Percentiles rank a stretch among this genome's conserved stretches.
Evolutionary conservation across 1,140 invertebrate genomes (phyloP).

Genomic region (Leptinotarsa undecemlineata): DNA sequence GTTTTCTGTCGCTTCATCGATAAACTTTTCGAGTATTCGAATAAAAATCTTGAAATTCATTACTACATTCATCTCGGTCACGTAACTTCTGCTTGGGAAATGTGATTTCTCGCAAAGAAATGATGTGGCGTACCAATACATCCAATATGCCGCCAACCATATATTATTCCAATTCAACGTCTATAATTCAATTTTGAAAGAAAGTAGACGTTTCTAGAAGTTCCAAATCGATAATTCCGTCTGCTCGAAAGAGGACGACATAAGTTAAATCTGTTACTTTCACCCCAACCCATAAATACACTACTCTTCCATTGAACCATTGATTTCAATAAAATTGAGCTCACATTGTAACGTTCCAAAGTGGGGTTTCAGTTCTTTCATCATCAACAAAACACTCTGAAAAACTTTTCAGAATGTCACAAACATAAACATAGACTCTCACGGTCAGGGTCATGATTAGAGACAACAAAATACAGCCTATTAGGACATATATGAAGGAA

Average conservation of each 20-base stretch:
- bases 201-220: neutral
- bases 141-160: conserved; percentile 1
- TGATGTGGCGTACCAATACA: neutral
- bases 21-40: no score
- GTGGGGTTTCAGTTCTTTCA: no score
- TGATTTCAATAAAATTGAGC: neutral
- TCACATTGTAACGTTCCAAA: neutral
- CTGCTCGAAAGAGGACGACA: neutral
- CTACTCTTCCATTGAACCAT: neutral
- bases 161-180: neutral
- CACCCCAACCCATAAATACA: neutral
- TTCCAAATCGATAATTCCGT: neutral
- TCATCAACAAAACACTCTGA: no score
- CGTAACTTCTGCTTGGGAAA: neutral
- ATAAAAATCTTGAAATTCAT: neutral
- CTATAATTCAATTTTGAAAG: conserved; percentile 4
- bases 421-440: no score
- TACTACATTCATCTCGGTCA: conserved; percentile 2
- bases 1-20: no score
- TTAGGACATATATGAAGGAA: no score
- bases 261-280: neutral
- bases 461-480: no score
- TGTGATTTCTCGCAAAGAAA: conserved; percentile 1
- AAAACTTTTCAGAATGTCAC: no score
- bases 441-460: no score